Evolutionary conservation across 2,888 invertebrate genomes (phyloP).

Genomic region (Drosophila falleni): DNA sequence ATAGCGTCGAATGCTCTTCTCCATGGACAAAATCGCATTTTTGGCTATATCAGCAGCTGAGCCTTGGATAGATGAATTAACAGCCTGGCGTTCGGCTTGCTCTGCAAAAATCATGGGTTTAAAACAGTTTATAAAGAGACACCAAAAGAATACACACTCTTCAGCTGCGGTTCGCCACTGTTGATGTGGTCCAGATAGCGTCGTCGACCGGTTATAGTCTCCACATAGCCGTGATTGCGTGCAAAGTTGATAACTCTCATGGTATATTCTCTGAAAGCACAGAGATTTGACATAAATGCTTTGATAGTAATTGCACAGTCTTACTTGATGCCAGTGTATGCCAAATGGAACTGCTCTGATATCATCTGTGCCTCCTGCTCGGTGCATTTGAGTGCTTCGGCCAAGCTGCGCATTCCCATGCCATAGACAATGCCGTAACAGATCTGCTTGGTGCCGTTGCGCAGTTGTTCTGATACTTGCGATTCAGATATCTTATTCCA

Average conservation of each 20-base stretch:
- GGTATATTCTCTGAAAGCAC: conserved; percentile 68
- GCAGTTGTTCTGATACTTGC: conserved; percentile 91
- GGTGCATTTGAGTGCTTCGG: conserved; percentile 91
- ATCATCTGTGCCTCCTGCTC: conserved; percentile 93
- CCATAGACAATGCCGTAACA: conserved; percentile 99
- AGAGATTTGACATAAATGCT: neutral
- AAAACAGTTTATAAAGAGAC: too few relatives aligned
- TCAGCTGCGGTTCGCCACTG: conserved; percentile 87
- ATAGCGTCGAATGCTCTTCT: conserved; percentile 87
- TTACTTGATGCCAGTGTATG: conserved; percentile 90
- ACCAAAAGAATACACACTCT: conserved; percentile 86
- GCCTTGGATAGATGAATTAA: conserved; percentile 98
- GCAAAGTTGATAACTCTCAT: conserved; percentile 88
- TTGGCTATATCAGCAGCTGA: conserved; percentile 98
- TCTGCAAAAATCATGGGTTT: conserved; percentile 84
- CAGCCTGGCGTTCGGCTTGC: conserved; percentile 97
- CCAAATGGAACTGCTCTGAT: conserved; percentile 92
- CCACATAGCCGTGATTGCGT: conserved; percentile 90
- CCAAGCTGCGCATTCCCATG: conserved; percentile 94
- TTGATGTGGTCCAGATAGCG: conserved; percentile 92
- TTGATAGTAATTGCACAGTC: conserved; percentile 28
- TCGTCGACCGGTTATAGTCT: conserved; percentile 92
- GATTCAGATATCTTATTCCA: conserved; percentile 91
- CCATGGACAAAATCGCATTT: conserved; percentile 93
- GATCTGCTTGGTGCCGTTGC: conserved; percentile 95